phyloP scores from a whole-genome alignment of 2,113 vertebrate genomes.

The Centropus unirufus region DNA sequence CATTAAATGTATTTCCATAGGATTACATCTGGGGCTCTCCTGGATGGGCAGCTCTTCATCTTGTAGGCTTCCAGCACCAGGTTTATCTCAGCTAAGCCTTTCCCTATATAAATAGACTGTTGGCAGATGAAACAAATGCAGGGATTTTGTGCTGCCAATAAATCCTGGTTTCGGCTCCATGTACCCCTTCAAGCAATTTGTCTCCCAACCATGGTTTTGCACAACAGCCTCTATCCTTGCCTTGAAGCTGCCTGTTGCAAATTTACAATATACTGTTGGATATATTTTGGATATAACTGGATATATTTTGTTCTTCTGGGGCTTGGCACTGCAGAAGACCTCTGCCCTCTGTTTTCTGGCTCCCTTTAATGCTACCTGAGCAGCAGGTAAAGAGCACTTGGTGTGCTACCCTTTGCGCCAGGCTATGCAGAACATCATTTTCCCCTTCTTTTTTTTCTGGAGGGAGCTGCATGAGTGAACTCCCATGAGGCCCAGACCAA shows the following conservation, averaged over 20 bases:
- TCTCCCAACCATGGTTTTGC: not conserved
- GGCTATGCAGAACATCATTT: not conserved
- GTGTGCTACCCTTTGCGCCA: not conserved
- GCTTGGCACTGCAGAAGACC: not conserved
- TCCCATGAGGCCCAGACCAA: not conserved
- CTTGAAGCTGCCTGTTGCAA: not conserved
- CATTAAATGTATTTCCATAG: not conserved
- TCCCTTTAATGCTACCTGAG: not conserved
- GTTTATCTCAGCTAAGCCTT: not conserved
- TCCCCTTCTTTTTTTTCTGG: not conserved
- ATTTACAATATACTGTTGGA: not conserved
- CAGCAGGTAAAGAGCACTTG: not conserved
- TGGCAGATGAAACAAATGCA: not conserved
- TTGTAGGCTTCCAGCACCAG: not conserved
- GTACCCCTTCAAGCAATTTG: not conserved
- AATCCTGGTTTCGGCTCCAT: constrained; percentile 3
- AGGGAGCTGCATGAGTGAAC: not conserved
- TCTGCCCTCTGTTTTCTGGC: not conserved
- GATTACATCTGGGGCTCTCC: not conserved
- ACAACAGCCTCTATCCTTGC: not conserved
- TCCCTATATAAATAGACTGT: not conserved
- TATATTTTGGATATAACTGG: too few species aligned
- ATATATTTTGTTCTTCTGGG: not conserved
- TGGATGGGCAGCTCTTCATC: not conserved
- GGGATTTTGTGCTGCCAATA: not conserved